Percentiles rank a stretch among this genome's conserved stretches.
phyloP scores from a whole-genome alignment of 2,113 vertebrate species.

The Halcyon malimbica region DNA sequence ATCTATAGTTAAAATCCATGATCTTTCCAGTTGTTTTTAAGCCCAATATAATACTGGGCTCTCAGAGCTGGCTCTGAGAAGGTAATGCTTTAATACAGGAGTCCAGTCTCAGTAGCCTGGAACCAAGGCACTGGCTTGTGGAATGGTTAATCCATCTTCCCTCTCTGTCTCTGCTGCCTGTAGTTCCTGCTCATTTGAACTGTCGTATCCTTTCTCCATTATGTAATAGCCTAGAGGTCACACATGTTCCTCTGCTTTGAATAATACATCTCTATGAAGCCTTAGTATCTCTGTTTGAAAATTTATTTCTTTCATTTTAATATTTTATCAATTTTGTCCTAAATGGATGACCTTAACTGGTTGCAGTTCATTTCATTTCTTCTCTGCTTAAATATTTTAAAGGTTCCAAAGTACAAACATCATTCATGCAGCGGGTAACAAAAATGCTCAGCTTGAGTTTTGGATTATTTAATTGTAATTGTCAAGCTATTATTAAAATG shows the following conservation, averaged over 20 bases:
- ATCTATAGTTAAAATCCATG: not conserved
- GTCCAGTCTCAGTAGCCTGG: not conserved
- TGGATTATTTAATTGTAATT: constrained; percentile 72
- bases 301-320: constrained; percentile 84
- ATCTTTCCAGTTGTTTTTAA: not conserved
- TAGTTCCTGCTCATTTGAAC: constrained; percentile 62
- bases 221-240: constrained; percentile 75
- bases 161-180: constrained; percentile 20
- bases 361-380: constrained; percentile 79
- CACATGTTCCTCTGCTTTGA: constrained; percentile 69
- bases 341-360: constrained; percentile 82
- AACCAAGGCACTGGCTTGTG: not conserved
- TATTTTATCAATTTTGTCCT: constrained; percentile 84
- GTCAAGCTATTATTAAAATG: constrained; percentile 58
- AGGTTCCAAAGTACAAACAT: constrained; percentile 76
- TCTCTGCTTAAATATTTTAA: constrained; percentile 81
- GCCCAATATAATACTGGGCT: not conserved
- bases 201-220: constrained; percentile 62
- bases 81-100: not conserved
- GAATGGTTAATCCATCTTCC: constrained; percentile 30
- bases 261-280: constrained; percentile 77
- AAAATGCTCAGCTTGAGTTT: constrained; percentile 64
- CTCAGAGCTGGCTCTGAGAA: not conserved
- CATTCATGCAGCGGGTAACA: constrained; percentile 62
- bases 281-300: constrained; percentile 73